phyloP scores from a whole-genome alignment of 1,140 invertebrate species.

The Hetaerina americana region DNA sequence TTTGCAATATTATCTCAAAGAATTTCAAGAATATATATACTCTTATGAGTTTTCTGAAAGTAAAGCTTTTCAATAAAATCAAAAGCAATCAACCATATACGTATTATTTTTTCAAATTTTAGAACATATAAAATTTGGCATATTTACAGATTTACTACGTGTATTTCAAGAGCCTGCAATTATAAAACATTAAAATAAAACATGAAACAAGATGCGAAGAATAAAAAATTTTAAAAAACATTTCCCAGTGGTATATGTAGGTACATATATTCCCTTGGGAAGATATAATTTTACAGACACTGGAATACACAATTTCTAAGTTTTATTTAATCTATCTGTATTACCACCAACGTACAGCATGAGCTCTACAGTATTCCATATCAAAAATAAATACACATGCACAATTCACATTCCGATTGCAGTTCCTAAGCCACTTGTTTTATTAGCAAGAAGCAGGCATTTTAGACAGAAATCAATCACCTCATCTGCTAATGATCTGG shows the following conservation, averaged over 20 bases:
- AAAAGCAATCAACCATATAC: too few species aligned
- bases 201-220: background rate
- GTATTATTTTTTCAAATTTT: too few species aligned
- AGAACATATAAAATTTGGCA: background rate
- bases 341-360: background rate
- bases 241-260: background rate
- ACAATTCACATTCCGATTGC: background rate
- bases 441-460: background rate
- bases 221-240: background rate
- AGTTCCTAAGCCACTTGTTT: background rate
- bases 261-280: background rate
- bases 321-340: background rate
- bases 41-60: too few species aligned
- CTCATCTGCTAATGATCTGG: slow-evolving; percentile 9
- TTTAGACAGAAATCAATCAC: slow-evolving; percentile 5
- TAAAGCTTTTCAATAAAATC: too few species aligned
- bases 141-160: too few species aligned
- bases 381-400: background rate
- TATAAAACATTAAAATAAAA: background rate
- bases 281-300: background rate
- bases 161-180: background rate
- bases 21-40: too few species aligned
- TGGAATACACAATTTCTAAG: background rate
- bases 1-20: too few species aligned
- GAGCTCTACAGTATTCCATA: background rate